Conservation (phyloP, 2,113 vertebrate species). For the Cynopterus brachyotis region DNA sequence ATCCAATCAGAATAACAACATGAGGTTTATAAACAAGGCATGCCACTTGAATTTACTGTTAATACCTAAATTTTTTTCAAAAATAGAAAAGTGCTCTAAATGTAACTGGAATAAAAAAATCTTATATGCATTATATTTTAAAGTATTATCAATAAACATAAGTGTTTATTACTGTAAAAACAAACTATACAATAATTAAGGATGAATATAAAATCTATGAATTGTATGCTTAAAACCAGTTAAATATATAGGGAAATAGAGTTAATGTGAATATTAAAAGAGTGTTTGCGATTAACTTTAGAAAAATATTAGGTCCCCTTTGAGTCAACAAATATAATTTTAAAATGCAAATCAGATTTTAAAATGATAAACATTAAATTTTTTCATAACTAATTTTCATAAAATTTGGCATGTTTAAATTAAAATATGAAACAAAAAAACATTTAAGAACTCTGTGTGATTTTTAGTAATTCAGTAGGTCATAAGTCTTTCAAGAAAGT, state of each 20-base stretch:
- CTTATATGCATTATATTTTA: neutral
- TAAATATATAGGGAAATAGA: neutral
- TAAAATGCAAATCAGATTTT: constrained; percentile 29
- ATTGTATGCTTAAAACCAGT: constrained; percentile 9
- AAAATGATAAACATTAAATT: constrained; percentile 22
- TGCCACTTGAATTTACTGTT: neutral
- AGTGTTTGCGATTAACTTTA: neutral
- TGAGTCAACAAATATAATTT: constrained; percentile 37
- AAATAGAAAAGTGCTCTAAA: constrained; percentile 2
- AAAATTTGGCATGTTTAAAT: constrained; percentile 27
- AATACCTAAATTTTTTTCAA: neutral
- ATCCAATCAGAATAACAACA: neutral
- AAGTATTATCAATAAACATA: neutral
- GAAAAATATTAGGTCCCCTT: neutral
- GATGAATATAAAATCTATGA: constrained; percentile 3
- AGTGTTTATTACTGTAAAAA: constrained; percentile 11
- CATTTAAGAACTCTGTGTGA: constrained; percentile 24
- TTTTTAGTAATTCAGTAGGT: constrained; percentile 37
- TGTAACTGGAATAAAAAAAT: neutral
- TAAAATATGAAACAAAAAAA: constrained; percentile 44
- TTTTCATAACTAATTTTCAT: constrained; percentile 47
- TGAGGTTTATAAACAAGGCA: neutral
- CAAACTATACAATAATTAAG: constrained; percentile 23
- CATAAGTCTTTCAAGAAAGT: constrained; percentile 27
- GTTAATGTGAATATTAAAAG: constrained; percentile 2